These are phyloP conservation scores for Sorex maritimensis DNA, from an alignment of 2,797 vertebrate species.

Conservation along the genomic window DNA sequence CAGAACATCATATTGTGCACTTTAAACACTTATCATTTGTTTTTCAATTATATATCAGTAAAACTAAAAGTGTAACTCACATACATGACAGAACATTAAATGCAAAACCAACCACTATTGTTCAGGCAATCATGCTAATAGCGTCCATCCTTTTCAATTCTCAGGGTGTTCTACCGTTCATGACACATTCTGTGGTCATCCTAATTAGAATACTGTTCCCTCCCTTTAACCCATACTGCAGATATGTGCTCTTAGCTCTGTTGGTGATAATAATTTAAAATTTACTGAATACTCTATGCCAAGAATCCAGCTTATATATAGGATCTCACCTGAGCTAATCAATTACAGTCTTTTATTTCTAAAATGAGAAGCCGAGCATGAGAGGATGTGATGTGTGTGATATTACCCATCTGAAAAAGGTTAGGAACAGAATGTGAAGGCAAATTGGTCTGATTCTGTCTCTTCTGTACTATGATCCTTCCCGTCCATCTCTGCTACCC, in stretches of 20 bases:
- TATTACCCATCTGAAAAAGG: background rate
- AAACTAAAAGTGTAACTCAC: background rate
- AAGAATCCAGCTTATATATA: background rate
- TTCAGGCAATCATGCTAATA: background rate
- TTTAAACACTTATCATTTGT: background rate
- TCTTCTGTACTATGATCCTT: background rate
- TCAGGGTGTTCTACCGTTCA: background rate
- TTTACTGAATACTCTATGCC: background rate
- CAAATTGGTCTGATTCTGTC: background rate
- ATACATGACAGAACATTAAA: too few species aligned
- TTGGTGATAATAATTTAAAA: background rate
- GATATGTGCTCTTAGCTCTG: background rate
- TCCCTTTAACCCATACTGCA: background rate
- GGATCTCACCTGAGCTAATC: background rate
- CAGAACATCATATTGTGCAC: background rate
- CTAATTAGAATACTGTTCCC: background rate
- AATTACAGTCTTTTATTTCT: background rate
- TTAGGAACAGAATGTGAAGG: background rate
- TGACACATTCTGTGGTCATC: background rate
- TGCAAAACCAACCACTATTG: too few species aligned
- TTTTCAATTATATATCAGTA: background rate
- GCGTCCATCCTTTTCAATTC: background rate
- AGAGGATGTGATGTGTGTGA: background rate
- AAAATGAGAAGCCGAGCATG: background rate
- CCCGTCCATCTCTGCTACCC: background rate